Percentiles rank a stretch among this genome's conserved stretches.
These are phyloP conservation scores for Leptothorax acervorum DNA, from an alignment of 2,888 invertebrate genomes.

Conservation along the genomic window DNA sequence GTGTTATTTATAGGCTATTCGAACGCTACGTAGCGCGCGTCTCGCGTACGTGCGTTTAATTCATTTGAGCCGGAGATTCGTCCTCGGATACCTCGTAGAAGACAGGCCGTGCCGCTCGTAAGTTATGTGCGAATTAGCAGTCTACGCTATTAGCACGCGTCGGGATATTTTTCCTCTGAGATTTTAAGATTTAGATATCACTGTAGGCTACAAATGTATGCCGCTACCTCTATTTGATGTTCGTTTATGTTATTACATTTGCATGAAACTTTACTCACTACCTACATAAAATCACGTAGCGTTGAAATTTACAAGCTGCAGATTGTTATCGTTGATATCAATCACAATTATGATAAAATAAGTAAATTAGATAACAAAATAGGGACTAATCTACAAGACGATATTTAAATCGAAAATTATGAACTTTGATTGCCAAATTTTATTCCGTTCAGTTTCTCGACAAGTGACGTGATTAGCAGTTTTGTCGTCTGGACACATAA, in stretches of 20 bases:
- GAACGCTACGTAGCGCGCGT: conserved; percentile 74
- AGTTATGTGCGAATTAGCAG: conserved; percentile 66
- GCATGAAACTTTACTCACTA: not conserved
- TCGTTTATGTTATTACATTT: not conserved
- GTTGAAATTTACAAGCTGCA: not conserved
- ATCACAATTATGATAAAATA: not conserved
- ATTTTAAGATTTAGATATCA: conserved; percentile 10
- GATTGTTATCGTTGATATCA: not conserved
- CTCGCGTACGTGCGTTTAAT: conserved; percentile 75
- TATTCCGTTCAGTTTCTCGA: conserved; percentile 46
- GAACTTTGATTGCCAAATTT: not conserved
- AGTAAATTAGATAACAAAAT: not conserved
- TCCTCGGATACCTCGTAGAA: conserved; percentile 59
- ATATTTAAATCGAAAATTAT: not conserved
- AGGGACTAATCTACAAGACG: not conserved
- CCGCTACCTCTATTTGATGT: conserved; percentile 2
- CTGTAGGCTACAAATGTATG: not conserved
- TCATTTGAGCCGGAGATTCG: conserved; percentile 71
- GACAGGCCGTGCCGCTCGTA: conserved; percentile 53
- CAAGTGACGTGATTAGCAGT: conserved; percentile 61
- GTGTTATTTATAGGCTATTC: conserved; percentile 80
- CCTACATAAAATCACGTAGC: not conserved
- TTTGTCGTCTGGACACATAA: conserved; percentile 54
- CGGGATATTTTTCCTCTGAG: not conserved
- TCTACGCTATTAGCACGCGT: conserved; percentile 40